Evolutionary conservation across 2,797 vertebrate genomes (phyloP).

Genomic region (Chaenodraco wilsoni): DNA sequence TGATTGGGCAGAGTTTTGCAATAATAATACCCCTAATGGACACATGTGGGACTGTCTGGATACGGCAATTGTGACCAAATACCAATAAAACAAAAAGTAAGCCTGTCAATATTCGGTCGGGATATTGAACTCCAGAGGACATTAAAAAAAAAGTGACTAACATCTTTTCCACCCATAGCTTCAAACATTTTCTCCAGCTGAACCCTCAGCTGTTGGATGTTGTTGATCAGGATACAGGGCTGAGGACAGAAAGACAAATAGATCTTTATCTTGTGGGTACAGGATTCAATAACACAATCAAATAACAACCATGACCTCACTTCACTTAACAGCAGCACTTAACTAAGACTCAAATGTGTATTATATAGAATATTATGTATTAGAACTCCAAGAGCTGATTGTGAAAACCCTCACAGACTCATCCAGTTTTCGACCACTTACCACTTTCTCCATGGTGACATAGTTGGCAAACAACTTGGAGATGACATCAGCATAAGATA

Average conservation of each 20-base stretch:
- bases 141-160: conserved; percentile 68
- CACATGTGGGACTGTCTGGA: conserved; percentile 7
- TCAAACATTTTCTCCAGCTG: conserved; percentile 99
- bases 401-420: neutral
- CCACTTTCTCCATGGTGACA: conserved; percentile 97
- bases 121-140: neutral
- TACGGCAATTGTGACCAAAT: neutral
- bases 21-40: neutral
- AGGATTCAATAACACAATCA: neutral
- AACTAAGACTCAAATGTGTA: no score
- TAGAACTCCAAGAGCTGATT: neutral
- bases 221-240: conserved; percentile 99
- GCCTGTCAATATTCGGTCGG: neutral
- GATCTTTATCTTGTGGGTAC: neutral
- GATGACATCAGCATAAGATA: conserved; percentile 96
- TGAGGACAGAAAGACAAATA: conserved; percentile 59
- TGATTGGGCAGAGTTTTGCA: neutral
- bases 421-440: conserved; percentile 58
- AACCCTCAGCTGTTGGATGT: conserved; percentile 96
- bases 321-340: no score
- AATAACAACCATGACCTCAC: no score
- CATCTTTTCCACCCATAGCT: conserved; percentile 98
- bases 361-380: no score
- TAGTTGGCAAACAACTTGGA: conserved; percentile 95
- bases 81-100: neutral